A percentile compares a stretch with the other conserved stretches of the same genome.
Evolutionary conservation across 2,113 vertebrate species (phyloP).

Genomic region (Trichechus manatus): DNA sequence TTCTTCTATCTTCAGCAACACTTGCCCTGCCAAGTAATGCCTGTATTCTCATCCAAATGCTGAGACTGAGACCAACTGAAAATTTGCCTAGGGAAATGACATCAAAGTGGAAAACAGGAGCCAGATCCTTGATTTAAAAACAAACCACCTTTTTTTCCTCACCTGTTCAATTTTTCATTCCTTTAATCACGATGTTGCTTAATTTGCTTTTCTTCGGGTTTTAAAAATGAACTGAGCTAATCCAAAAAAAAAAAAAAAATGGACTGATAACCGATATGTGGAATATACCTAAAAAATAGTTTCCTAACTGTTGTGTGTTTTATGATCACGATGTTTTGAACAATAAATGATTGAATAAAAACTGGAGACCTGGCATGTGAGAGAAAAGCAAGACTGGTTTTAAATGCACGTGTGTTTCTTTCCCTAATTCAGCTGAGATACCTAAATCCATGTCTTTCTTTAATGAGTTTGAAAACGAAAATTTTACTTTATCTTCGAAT

Average conservation of each 20-base stretch:
- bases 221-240: neutral
- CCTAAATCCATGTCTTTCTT: neutral
- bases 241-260: neutral
- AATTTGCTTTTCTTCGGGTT: neutral
- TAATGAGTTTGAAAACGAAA: conserved; percentile 56
- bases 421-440: neutral
- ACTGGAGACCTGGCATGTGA: neutral
- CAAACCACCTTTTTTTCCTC: neutral
- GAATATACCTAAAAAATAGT: neutral
- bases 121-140: neutral
- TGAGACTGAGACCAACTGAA: neutral
- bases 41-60: neutral
- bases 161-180: neutral
- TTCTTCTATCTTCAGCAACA: neutral
- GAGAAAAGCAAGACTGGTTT: neutral
- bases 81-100: neutral
- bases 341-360: neutral
- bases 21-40: neutral
- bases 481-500: conserved; percentile 42
- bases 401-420: neutral
- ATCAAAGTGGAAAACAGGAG: neutral
- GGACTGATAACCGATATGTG: neutral
- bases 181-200: neutral
- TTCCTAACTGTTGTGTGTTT: neutral
- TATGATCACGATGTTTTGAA: neutral